Evolutionary conservation across 2,113 vertebrate species (phyloP).

Genomic region (Scortum barcoo): DNA sequence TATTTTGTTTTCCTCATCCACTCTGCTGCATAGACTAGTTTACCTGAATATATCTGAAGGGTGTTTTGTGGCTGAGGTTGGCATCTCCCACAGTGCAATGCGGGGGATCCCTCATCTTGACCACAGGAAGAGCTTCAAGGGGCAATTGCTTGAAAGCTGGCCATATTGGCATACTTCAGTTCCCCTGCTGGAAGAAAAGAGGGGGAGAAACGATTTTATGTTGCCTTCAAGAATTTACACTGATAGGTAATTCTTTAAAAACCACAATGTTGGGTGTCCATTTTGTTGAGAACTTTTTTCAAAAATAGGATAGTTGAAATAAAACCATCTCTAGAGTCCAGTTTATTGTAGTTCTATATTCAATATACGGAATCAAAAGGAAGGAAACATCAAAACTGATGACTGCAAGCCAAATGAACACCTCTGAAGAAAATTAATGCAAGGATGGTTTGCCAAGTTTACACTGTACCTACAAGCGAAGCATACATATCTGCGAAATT

Average conservation of each 20-base stretch:
- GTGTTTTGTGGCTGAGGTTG: slow-evolving; percentile 70
- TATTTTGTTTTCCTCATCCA: slow-evolving; percentile 81
- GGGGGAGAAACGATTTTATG: slow-evolving; percentile 80
- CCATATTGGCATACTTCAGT: slow-evolving; percentile 79
- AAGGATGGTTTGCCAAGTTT: slow-evolving; percentile 80
- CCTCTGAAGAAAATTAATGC: slow-evolving; percentile 75
- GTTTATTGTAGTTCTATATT: slow-evolving; percentile 82
- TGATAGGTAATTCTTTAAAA: slow-evolving; percentile 82
- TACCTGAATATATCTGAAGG: slow-evolving; percentile 75
- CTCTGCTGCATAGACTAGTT: slow-evolving; percentile 87
- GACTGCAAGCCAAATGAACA: slow-evolving; percentile 81
- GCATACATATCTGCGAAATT: slow-evolving; percentile 76
- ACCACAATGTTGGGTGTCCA: slow-evolving; percentile 79
- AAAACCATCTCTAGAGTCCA: slow-evolving; percentile 80
- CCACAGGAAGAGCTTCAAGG: slow-evolving; percentile 69
- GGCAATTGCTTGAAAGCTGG: slow-evolving; percentile 75
- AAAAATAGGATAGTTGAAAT: slow-evolving; percentile 79
- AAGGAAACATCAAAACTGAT: slow-evolving; percentile 74
- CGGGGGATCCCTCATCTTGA: slow-evolving; percentile 70
- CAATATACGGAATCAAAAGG: slow-evolving; percentile 73
- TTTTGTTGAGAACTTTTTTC: slow-evolving; percentile 83
- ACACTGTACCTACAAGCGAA: slow-evolving; percentile 79
- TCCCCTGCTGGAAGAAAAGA: slow-evolving; percentile 69
- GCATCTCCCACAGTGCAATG: slow-evolving; percentile 77
- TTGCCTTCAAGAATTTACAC: slow-evolving; percentile 87